Evolutionary conservation across 2,888 invertebrate genomes (phyloP), one percentile per base, ranked within the genome.

Genomic region (Xylota sylvarum): DNA sequence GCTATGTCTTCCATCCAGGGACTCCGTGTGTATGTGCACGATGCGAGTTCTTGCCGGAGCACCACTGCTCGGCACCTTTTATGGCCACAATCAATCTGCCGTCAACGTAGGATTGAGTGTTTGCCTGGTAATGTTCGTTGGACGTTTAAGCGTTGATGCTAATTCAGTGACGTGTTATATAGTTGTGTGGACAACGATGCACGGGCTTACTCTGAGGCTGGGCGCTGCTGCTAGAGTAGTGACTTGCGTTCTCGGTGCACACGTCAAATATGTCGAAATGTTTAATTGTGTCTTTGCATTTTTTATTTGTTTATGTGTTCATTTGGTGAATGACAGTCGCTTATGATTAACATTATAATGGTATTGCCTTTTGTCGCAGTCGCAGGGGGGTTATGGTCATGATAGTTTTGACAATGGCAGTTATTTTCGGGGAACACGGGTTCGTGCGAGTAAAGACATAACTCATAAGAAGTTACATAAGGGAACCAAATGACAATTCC

Each of bases 321-420:
- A 64, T 79, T 84, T 74, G 52, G 69, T 50, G 83, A 67, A 78
- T 67, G 78, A 83, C 73, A 73, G 64, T 40, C 72, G 74, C 32
- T 58, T 85, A 58, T 72, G 70, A 85, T 85, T 85, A 85, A 76
- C 81, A 85, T 81, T 70, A 85, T 85, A 85, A 85, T 85, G 70
- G 65, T 60, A 76, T 65, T 67, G 74, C 43, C 84, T 79, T 80
- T 65, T 73, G 70, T 72, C 67, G 46, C 50, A 56, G 58, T 58
- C 30, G 30, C n/a, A n/a, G 58, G 52, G 56, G 40, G 69, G 40
- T 64, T 73, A 79, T 76, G 74, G 70, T 80, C 74, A 80, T 84
- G 84, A 80, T 74, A 80, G 62, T 78, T 79, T 80, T 65, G 78
- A 72, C 72, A 83, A 46, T 64, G 55, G 40, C 60, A 55, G 12